Percentiles rank a stretch among this genome's conserved stretches.
Evolutionary conservation across 2,113 vertebrate species (phyloP).

Genomic region (Melanotaenia duboulayi): DNA sequence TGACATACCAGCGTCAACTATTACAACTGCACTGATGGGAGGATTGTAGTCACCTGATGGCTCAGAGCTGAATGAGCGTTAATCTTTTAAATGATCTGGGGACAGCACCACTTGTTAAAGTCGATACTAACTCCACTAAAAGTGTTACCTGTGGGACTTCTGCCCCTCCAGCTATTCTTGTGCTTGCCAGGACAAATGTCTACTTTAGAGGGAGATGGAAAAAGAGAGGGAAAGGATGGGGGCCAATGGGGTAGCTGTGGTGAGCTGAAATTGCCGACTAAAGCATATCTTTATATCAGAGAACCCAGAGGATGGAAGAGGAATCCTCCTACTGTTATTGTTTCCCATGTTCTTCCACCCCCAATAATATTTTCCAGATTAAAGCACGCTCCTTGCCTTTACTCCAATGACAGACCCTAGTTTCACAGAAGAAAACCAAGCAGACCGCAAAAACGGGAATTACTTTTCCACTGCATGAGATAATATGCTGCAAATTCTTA

Average conservation of each 20-base stretch:
- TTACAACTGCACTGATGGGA: conserved; percentile 29
- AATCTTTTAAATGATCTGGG: conserved; percentile 47
- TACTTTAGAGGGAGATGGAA: conserved; percentile 60
- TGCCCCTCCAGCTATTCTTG: conserved; percentile 20
- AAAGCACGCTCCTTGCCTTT: conserved; percentile 55
- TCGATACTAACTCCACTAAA: background rate
- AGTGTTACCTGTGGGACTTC: conserved; percentile 44
- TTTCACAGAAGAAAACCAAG: conserved; percentile 71
- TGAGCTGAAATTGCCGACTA: conserved; percentile 66
- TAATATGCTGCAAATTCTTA: conserved; percentile 37
- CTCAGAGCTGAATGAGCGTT: conserved; percentile 21
- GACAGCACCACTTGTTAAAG: conserved; percentile 3
- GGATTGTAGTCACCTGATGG: conserved; percentile 25
- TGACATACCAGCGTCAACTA: conserved; percentile 46
- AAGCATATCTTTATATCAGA: conserved; percentile 67
- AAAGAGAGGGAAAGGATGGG: conserved; percentile 56
- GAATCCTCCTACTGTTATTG: conserved; percentile 74
- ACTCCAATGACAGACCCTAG: conserved; percentile 57
- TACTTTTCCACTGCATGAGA: conserved; percentile 73
- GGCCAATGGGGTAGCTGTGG: conserved; percentile 64
- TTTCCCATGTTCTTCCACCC: conserved; percentile 80
- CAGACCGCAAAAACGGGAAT: conserved; percentile 51
- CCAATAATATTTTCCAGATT: conserved; percentile 78
- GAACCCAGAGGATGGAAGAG: conserved; percentile 71
- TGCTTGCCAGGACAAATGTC: conserved; percentile 40